Evolutionary conservation across 1,140 invertebrate species (phyloP).

Genomic region (Lucilia sericata): DNA sequence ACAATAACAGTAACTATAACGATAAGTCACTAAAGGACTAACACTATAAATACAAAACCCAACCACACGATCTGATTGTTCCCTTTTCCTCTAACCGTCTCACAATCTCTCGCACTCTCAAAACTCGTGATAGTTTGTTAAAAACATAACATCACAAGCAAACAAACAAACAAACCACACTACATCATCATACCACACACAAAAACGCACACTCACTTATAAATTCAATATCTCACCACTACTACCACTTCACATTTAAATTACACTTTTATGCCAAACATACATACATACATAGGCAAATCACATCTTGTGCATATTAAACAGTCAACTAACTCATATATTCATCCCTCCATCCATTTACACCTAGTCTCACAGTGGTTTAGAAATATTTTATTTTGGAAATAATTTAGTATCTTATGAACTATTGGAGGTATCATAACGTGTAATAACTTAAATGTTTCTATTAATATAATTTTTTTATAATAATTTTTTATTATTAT

Average conservation of each 20-base stretch:
- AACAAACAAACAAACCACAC: conserved; percentile 30
- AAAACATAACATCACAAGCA: not conserved
- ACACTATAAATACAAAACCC: conserved; percentile 13
- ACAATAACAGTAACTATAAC: conserved; percentile 1
- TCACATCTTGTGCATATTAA: conserved; percentile 41
- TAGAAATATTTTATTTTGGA: no score
- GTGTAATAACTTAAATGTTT: no score
- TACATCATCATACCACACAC: not conserved
- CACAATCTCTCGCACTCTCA: not conserved
- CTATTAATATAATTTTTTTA: no score
- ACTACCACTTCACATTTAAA: not conserved
- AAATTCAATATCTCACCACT: not conserved
- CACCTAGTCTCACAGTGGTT: not conserved
- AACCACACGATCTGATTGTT: not conserved
- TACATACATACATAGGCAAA: conserved; percentile 7
- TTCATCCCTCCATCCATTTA: not conserved
- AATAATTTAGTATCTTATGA: no score
- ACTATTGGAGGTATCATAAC: no score
- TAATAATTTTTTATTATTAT: no score
- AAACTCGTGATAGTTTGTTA: not conserved
- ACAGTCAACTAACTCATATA: conserved; percentile 17
- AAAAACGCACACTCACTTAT: not conserved
- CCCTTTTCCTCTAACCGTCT: not conserved
- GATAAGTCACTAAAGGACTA: conserved; percentile 36
- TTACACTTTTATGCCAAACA: not conserved